Evolutionary conservation across 1,140 invertebrate species (phyloP).

Genomic region (Littorina saxatilis): DNA sequence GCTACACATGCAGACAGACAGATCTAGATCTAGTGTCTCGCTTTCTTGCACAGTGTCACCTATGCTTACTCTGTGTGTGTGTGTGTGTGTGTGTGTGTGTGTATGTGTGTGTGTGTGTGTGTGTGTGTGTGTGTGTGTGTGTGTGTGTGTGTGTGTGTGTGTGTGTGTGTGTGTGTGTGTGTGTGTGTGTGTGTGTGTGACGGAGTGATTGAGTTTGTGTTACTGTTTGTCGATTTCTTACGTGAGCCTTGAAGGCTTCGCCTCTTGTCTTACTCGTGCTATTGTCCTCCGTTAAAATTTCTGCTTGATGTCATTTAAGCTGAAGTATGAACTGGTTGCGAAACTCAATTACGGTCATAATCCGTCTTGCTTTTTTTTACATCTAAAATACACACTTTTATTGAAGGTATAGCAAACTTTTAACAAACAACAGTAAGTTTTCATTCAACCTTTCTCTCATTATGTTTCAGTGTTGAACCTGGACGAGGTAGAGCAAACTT

Average conservation of each 20-base stretch:
- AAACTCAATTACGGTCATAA: not conserved
- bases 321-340: not conserved
- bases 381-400: not conserved
- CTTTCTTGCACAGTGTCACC: no score
- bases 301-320: no score
- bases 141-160: not conserved
- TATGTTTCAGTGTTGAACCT: no score
- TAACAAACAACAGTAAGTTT: not conserved
- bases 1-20: no score
- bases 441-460: no score
- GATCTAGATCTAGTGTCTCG: no score
- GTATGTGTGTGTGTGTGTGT: not conserved
- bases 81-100: no score
- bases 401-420: not conserved
- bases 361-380: not conserved
- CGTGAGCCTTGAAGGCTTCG: no score
- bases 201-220: not conserved
- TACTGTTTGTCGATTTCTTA: no score
- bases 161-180: constrained; percentile 9
- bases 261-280: not conserved
- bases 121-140: not conserved
- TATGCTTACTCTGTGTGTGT: no score
- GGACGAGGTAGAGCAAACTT: not conserved
- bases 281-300: not conserved
- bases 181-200: not conserved